These are phyloP conservation scores for Octodonta nipae DNA, from an alignment of 2,888 invertebrate species.

Conservation along the genomic window DNA sequence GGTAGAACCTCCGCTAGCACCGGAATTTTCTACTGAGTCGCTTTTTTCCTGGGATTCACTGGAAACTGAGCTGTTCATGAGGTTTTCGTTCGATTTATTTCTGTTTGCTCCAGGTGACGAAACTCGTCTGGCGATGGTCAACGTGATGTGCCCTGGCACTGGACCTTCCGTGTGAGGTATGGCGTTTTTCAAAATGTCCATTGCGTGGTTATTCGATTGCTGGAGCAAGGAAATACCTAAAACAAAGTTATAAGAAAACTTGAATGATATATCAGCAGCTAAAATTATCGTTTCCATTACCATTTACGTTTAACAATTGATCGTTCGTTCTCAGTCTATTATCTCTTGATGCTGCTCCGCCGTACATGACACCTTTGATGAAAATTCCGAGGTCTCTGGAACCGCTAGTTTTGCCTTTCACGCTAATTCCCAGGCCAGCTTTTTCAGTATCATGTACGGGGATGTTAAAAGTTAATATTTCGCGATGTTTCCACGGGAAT, in stretches of 20 bases:
- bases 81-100: constrained; percentile 32
- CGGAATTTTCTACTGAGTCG: constrained; percentile 33
- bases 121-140: constrained; percentile 74
- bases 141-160: constrained; percentile 71
- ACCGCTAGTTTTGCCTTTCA: constrained; percentile 77
- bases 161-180: constrained; percentile 69
- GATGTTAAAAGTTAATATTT: constrained; percentile 81
- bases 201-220: constrained; percentile 83
- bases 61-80: constrained; percentile 10
- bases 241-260: constrained; percentile 5
- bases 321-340: constrained; percentile 84
- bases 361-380: constrained; percentile 88
- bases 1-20: constrained; percentile 38
- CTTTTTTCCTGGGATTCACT: constrained; percentile 15
- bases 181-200: constrained; percentile 79
- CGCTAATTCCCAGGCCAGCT: constrained; percentile 91
- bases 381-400: constrained; percentile 79
- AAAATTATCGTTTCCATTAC: constrained; percentile 38
- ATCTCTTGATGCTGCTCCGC: constrained; percentile 86
- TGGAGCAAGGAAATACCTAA: constrained; percentile 60
- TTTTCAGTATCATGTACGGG: constrained; percentile 95
- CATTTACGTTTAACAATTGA: constrained; percentile 86
- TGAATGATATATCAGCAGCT: background rate
- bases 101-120: constrained; percentile 32
- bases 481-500: constrained; percentile 66